Base-by-base conservation (phyloP, 1,140 invertebrate genomes). In the Metaphire vulgaris region DNA sequence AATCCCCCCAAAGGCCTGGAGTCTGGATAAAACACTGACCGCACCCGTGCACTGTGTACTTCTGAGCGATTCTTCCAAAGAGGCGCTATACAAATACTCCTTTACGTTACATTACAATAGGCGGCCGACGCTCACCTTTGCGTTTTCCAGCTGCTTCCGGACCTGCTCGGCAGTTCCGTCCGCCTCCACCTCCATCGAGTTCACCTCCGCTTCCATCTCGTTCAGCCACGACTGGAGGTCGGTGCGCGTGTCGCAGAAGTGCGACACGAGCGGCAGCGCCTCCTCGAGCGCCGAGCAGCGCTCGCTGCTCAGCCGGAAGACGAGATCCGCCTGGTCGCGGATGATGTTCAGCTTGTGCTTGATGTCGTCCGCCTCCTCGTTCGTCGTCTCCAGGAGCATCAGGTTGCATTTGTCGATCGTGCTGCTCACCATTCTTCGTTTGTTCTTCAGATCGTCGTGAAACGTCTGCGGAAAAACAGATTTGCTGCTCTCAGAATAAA, bases 251-350 rank as follows among this genome's bases (percentile, higher is more conserved):
- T 97, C 95, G 79, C 93, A 92, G 85, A 99, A 93, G 87, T 99
- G 96, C n/a, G 80, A 80, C 30, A 83, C 83, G 74, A 99, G 85
- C 1, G 95, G 96, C 26, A 98, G 82, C 0, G 96, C 96, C 83
- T 98, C 95, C 84, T 99, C 96, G n/a, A 99, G 86, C 26, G 94
- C 90, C 21, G 92, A 92, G 1, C 98, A 86, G n/a, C 96, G 88
- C 79, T 97, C 96, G 21, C n/a, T 81, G 81, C 93, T 95, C 41
- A 56, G 41, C 6, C 41, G 41, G 21, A 56, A 56, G 41, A 56
- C 41, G 21, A 56, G 41, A 21, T 98, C 97, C 89, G 96, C 75
- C 75, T 78, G 74, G 65, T 76, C 68, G 28, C 80, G 80, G 33
- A 85, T 85, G 56, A 81, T 83, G 79, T 97, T 94, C 87, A 95